Conservation (phyloP, 2,113 vertebrate species). For the Spermophilus dauricus region DNA sequence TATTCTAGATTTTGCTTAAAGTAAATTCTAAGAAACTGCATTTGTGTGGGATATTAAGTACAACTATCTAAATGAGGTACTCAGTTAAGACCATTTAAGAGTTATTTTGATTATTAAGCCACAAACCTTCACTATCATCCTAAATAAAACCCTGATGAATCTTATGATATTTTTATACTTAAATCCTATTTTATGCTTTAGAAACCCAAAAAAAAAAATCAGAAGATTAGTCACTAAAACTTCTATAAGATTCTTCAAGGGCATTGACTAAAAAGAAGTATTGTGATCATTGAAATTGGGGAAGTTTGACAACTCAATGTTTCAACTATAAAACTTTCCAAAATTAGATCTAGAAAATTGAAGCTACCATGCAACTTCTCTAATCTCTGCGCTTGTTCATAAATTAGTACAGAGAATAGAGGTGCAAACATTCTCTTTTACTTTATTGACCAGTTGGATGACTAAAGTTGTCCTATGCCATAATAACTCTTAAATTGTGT, state of each 20-base stretch:
- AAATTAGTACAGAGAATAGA: constrained; percentile 60
- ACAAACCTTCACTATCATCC: neutral
- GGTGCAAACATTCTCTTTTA: neutral
- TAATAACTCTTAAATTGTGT: neutral
- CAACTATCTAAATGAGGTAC: neutral
- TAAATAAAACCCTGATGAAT: constrained; percentile 25
- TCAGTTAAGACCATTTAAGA: constrained; percentile 42
- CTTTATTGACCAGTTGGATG: neutral
- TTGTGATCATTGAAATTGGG: constrained; percentile 51
- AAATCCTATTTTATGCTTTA: constrained; percentile 75
- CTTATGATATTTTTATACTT: constrained; percentile 19
- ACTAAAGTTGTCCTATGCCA: neutral
- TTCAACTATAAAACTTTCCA: constrained; percentile 70
- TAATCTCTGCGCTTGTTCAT: constrained; percentile 70
- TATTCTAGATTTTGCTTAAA: constrained; percentile 39
- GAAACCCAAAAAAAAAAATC: constrained; percentile 66
- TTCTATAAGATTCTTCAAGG: constrained; percentile 43
- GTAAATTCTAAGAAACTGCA: constrained; percentile 2
- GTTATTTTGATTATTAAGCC: constrained; percentile 67
- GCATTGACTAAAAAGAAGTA: constrained; percentile 59
- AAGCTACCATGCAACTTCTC: constrained; percentile 47
- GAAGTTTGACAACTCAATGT: constrained; percentile 69
- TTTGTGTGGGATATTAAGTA: constrained; percentile 35
- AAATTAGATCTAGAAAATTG: constrained; percentile 74
- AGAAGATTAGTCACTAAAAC: constrained; percentile 29